Percentiles rank a stretch among this genome's conserved stretches.
phyloP scores from a whole-genome alignment of 1,140 invertebrate genomes.

The Drosophila insularis region DNA sequence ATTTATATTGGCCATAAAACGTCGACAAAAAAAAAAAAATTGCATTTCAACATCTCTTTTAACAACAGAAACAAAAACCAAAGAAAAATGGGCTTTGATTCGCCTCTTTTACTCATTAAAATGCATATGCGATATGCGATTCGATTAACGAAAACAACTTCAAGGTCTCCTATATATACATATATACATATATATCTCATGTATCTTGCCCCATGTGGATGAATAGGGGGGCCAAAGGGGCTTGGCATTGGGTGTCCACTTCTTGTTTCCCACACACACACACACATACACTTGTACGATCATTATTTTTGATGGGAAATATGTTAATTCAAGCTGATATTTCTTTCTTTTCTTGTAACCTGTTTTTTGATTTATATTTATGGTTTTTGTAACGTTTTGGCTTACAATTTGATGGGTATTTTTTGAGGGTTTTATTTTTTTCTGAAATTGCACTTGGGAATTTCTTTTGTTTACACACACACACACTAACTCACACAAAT shows the following conservation, averaged over 20 bases:
- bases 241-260: constrained; percentile 59
- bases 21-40: not conserved
- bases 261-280: constrained; percentile 60
- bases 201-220: constrained; percentile 33
- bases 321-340: constrained; percentile 67
- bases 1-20: constrained; percentile 67
- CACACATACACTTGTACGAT: constrained; percentile 32
- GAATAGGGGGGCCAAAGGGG: constrained; percentile 13
- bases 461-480: constrained; percentile 47
- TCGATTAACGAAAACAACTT: constrained; percentile 49
- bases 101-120: constrained; percentile 51
- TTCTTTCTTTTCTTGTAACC: constrained; percentile 60
- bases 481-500: constrained; percentile 29
- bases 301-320: constrained; percentile 71
- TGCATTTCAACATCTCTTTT: constrained; percentile 61
- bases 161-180: constrained; percentile 54
- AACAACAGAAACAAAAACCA: constrained; percentile 3
- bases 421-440: constrained; percentile 15
- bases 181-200: not conserved
- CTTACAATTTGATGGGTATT: constrained; percentile 51
- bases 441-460: constrained; percentile 66
- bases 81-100: constrained; percentile 32
- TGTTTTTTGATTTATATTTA: constrained; percentile 74
- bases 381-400: constrained; percentile 38
- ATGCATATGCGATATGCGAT: constrained; percentile 46